Conservation (phyloP, 2,113 vertebrate genomes). For the Panurus biarmicus region DNA sequence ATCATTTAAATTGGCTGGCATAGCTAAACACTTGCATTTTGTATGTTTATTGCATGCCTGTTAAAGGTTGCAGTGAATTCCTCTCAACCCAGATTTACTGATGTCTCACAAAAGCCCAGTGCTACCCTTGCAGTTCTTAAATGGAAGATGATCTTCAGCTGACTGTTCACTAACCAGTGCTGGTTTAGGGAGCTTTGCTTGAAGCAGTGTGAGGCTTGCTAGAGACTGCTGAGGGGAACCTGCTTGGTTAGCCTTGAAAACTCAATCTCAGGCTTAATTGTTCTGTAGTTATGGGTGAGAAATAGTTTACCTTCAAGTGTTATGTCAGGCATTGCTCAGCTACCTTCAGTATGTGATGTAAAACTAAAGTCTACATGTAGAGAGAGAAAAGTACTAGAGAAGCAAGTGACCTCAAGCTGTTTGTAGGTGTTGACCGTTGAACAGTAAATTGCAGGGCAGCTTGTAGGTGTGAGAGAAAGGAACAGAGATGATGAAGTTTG, state of each 20-base stretch:
- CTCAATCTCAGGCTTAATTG: neutral
- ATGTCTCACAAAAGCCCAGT: neutral
- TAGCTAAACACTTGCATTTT: neutral
- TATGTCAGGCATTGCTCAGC: neutral
- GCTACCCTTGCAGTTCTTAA: neutral
- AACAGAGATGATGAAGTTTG: neutral
- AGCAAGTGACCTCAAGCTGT: neutral
- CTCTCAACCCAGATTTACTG: neutral
- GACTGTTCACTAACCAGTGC: neutral
- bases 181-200: neutral
- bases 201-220: fast-evolving
- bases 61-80: neutral
- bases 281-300: fast-evolving
- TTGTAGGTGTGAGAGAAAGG: neutral
- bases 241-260: neutral
- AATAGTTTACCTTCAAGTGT: neutral
- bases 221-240: neutral
- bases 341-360: neutral
- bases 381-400: neutral
- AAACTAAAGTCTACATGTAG: neutral
- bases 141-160: neutral
- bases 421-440: neutral
- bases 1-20: neutral
- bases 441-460: neutral
- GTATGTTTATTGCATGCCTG: neutral